phyloP scores from a whole-genome alignment of 1,140 invertebrate genomes.

The Littorina saxatilis region DNA sequence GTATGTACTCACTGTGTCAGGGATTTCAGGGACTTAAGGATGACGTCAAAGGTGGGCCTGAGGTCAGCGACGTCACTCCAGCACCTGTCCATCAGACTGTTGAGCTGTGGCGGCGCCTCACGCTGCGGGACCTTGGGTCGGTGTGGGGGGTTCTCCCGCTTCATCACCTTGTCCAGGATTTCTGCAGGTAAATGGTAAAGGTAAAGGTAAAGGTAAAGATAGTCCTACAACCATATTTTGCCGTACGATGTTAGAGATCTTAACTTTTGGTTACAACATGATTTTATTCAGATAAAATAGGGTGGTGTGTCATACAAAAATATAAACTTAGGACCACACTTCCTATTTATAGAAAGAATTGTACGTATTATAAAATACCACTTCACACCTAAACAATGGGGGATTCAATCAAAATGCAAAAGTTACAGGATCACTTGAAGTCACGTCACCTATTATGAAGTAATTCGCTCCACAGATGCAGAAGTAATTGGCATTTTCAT shows the following conservation, averaged over 20 bases:
- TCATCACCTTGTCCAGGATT: constrained; percentile 42
- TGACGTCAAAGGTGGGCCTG: constrained; percentile 73
- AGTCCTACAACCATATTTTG: not conserved
- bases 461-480: no score
- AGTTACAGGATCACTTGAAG: no score
- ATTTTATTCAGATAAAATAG: not conserved
- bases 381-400: no score
- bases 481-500: no score
- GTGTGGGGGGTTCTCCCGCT: constrained; percentile 42
- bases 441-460: no score
- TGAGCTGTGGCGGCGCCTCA: not conserved
- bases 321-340: not conserved
- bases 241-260: not conserved
- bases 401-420: not conserved
- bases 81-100: constrained; percentile 47
- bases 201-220: not conserved
- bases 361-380: not conserved
- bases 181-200: constrained; percentile 36
- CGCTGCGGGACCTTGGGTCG: constrained; percentile 37
- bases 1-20: constrained; percentile 40
- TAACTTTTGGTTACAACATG: not conserved
- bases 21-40: constrained; percentile 83
- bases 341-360: not conserved
- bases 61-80: constrained; percentile 50
- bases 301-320: not conserved